Percentiles rank a stretch among this genome's conserved stretches.
phyloP scores from a whole-genome alignment of 2,888 invertebrate genomes.

The Diarsia dahlii region DNA sequence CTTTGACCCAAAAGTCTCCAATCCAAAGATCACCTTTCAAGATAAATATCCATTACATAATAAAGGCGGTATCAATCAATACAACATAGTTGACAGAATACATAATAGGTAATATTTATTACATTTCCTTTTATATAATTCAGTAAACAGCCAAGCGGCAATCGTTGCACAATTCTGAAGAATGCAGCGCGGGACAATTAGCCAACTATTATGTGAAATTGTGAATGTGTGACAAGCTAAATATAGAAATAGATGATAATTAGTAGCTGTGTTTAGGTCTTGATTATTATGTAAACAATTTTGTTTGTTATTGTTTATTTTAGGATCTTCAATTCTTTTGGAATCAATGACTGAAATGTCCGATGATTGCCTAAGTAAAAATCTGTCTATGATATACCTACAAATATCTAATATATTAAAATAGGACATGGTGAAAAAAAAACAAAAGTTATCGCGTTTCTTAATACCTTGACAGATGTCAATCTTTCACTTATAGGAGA shows the following conservation, averaged over 20 bases:
- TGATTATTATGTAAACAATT: background rate
- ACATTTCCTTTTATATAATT: constrained; percentile 37
- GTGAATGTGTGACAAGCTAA: background rate
- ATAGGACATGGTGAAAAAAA: too few relatives aligned
- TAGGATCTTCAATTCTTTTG: background rate
- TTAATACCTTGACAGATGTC: too few relatives aligned
- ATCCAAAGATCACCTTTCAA: constrained; percentile 11
- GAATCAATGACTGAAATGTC: too few relatives aligned
- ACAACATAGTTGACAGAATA: constrained; percentile 4
- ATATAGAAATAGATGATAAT: constrained; percentile 8
- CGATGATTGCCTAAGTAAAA: too few relatives aligned
- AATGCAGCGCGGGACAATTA: constrained; percentile 30
- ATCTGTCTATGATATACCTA: too few relatives aligned
- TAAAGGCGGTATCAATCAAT: constrained; percentile 35
- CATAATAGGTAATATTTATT: constrained; percentile 30
- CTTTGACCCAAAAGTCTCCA: background rate
- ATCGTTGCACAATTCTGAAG: constrained; percentile 30
- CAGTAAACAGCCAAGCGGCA: background rate
- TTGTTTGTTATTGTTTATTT: background rate
- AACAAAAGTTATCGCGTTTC: too few relatives aligned
- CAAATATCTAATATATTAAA: too few relatives aligned
- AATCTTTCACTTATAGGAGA: too few relatives aligned
- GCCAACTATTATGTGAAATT: constrained; percentile 12
- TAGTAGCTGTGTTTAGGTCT: background rate
- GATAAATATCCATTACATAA: constrained; percentile 20